Evolutionary conservation across 2,113 vertebrate species (phyloP).

Genomic region (Panthera uncia): DNA sequence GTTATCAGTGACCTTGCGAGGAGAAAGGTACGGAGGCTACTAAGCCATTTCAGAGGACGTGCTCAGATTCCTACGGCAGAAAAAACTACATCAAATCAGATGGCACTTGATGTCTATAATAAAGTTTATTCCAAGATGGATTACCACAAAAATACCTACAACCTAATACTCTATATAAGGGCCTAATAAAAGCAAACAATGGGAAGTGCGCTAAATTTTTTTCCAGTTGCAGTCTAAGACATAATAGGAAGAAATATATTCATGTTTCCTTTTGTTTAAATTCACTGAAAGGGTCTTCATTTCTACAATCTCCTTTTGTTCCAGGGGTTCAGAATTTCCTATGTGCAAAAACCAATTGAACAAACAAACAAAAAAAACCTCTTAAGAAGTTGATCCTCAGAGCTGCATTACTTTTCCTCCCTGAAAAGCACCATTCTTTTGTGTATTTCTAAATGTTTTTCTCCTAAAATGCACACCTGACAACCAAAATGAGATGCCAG

Average conservation of each 20-base stretch:
- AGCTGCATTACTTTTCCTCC: neutral
- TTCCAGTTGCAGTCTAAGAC: neutral
- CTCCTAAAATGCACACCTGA: neutral
- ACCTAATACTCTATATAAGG: neutral
- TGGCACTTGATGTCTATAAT: neutral
- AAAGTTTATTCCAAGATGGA: neutral
- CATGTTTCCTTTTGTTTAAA: neutral
- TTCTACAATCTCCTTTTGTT: constrained; percentile 32
- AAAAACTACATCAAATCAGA: neutral
- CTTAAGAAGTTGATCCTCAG: neutral
- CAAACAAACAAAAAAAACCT: neutral
- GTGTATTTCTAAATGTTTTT: neutral
- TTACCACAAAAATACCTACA: neutral
- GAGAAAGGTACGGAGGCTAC: neutral
- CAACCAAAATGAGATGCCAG: constrained; percentile 43
- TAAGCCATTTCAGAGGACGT: neutral
- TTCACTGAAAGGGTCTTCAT: neutral
- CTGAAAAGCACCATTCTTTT: neutral
- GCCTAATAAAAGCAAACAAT: neutral
- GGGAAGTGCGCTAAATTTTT: neutral
- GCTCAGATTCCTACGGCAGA: neutral
- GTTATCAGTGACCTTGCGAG: neutral
- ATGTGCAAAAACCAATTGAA: neutral
- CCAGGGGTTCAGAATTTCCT: neutral
- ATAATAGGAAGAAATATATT: neutral